Base-by-base conservation (phyloP, 2,113 vertebrate species). In the Brachirus orientalis region DNA sequence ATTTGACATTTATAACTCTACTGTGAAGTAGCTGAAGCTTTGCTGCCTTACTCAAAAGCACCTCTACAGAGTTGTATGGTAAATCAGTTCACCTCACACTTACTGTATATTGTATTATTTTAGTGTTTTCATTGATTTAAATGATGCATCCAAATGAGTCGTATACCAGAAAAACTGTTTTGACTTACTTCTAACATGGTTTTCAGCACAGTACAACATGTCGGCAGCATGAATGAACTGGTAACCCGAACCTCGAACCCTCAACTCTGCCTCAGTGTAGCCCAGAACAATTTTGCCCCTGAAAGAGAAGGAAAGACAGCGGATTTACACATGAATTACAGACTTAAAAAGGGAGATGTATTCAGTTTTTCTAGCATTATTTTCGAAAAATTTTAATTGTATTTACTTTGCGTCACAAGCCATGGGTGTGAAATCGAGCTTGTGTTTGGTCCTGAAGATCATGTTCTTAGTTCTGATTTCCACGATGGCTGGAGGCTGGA, bases 381-480 rank as follows among this genome's bases (percentile, higher is more conserved):
- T n/a, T n/a, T n/a, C n/a, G n/a, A n/a, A n/a, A n/a, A 48, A 2
- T 4, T 8, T 0, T 6, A 6, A 3, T 8, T 0, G 17, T 12
- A 22, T 36, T 10, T 80, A 95, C 94, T 91, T 95, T 40, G 93
- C 89, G 16, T 95, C 93, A 0, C 92, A 94, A 0, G 90, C 91
- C 90, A 94, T 81, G 6, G 94, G 94, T 0, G 93, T 93, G 72
- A 95, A 95, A 77, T 95, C 94, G 11, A 94, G 91, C 80, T 94
- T 94, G 89, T 95, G 94, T 70, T 95, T 94, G 0, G 94, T 94
- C 58, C 92, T 89, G 86, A 95, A 95, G 88, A 94, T 93, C 89
- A 91, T 88, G 80, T 89, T 93, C 83, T 83, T 92, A 14, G 92
- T 94, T 43, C 80, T 63, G 80, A 95, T 89, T 47, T 94, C 93